Percentiles rank a stretch among this genome's conserved stretches.
Evolutionary conservation across 2,888 invertebrate species (phyloP).

Genomic region (Cephus pygmeus): DNA sequence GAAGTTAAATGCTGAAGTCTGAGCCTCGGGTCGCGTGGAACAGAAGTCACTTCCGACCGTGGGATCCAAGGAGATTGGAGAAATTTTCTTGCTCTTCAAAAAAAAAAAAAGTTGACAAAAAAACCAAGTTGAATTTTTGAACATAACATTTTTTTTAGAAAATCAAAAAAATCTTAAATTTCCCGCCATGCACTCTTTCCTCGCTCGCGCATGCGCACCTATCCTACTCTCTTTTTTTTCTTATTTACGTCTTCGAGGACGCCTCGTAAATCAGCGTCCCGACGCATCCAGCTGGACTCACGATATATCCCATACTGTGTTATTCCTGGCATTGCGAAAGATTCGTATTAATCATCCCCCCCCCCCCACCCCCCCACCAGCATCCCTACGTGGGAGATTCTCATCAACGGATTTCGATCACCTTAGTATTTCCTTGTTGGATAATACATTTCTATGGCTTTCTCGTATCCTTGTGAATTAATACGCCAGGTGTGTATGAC

Average conservation of each 20-base stretch:
- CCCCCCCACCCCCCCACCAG: background rate
- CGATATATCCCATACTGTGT: background rate
- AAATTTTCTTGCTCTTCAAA: background rate
- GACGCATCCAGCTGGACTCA: background rate
- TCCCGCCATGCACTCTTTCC: background rate
- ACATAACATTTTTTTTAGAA: no score
- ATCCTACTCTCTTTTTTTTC: background rate
- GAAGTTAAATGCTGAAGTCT: background rate
- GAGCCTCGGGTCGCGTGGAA: background rate
- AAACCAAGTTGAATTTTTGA: background rate
- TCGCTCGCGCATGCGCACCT: background rate
- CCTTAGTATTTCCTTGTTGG: background rate
- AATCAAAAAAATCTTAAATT: background rate
- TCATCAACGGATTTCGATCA: background rate
- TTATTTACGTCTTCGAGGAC: constrained; percentile 14
- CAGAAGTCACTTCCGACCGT: background rate
- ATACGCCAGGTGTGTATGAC: background rate
- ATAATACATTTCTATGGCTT: background rate
- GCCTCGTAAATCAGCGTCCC: constrained; percentile 1
- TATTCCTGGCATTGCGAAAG: constrained; percentile 2
- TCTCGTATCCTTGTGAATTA: background rate
- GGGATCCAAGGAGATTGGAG: background rate
- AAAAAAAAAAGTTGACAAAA: background rate
- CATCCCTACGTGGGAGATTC: background rate
- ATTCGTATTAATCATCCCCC: background rate